Evolutionary conservation across 2,113 vertebrate species (phyloP).

Genomic region (Danio rerio): DNA sequence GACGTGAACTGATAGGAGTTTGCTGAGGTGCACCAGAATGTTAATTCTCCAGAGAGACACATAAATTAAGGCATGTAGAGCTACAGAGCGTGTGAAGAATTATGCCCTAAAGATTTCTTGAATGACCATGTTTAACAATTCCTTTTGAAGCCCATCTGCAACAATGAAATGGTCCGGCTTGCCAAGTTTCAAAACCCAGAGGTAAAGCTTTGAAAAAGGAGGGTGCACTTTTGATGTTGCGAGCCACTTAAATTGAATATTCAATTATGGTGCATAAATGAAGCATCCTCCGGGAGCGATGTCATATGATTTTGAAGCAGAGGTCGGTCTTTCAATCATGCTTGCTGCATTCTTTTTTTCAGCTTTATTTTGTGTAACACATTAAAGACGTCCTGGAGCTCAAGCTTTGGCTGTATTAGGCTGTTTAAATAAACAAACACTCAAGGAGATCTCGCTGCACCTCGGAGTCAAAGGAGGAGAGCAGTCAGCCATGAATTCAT

Average conservation of each 20-base stretch:
- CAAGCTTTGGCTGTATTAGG: conserved; percentile 1
- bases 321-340: conserved; percentile 4
- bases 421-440: conserved; percentile 8
- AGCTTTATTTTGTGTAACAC: background rate
- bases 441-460: background rate
- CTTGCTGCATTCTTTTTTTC: background rate
- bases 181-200: conserved; percentile 53
- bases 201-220: conserved; percentile 49
- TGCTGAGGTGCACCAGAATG: background rate
- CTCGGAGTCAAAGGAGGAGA: background rate
- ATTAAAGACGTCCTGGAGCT: background rate
- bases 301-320: conserved; percentile 33
- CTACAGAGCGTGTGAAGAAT: conserved; percentile 45
- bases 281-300: conserved; percentile 37
- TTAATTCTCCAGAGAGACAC: background rate
- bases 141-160: conserved; percentile 61
- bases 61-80: conserved; percentile 36
- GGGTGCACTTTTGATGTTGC: conserved; percentile 53
- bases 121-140: conserved; percentile 61
- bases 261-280: conserved; percentile 47
- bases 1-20: conserved; percentile 26
- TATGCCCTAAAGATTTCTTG: conserved; percentile 35
- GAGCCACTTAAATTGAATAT: conserved; percentile 63
- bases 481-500: conserved; percentile 34
- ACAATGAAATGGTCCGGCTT: conserved; percentile 43